These are phyloP conservation scores for Dione vanillae DNA, from an alignment of 2,888 invertebrate genomes.

Conservation along the genomic window DNA sequence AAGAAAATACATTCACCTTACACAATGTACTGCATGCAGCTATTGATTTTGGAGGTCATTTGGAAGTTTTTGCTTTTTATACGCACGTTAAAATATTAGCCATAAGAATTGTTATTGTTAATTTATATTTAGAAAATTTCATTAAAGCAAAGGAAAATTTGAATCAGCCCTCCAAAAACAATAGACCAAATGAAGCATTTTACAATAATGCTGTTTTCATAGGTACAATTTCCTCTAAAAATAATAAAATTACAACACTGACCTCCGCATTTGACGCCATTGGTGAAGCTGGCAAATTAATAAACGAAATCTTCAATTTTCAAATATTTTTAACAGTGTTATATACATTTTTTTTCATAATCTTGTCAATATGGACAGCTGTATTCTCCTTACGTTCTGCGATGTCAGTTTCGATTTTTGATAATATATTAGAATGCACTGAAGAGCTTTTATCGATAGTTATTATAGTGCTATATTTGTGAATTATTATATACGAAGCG, in stretches of 20 bases:
- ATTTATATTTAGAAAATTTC: conserved; percentile 58
- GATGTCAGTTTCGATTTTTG: conserved; percentile 51
- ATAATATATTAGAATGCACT: conserved; percentile 58
- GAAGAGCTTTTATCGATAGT: conserved; percentile 45
- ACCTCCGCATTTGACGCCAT: conserved; percentile 46
- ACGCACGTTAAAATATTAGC: conserved; percentile 57
- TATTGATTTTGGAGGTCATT: conserved; percentile 37
- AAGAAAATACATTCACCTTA: neutral
- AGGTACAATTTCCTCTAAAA: conserved; percentile 15
- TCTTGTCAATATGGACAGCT: conserved; percentile 62
- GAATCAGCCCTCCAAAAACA: conserved; percentile 5
- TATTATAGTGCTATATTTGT: conserved; percentile 51
- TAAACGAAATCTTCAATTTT: conserved; percentile 65
- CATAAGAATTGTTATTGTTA: conserved; percentile 57
- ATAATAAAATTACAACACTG: conserved; percentile 48
- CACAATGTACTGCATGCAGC: neutral
- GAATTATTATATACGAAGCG: conserved; percentile 58
- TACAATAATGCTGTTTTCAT: conserved; percentile 4
- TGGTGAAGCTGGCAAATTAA: conserved; percentile 53
- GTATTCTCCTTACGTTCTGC: conserved; percentile 56
- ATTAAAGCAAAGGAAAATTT: conserved; percentile 51
- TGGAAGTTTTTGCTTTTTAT: conserved; percentile 52
- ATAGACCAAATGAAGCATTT: conserved; percentile 1
- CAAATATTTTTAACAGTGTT: conserved; percentile 62
- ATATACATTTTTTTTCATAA: conserved; percentile 60